These are phyloP conservation scores for Dyspetes luteomarginatus DNA, from an alignment of 2,888 invertebrate species.

Conservation along the genomic window DNA sequence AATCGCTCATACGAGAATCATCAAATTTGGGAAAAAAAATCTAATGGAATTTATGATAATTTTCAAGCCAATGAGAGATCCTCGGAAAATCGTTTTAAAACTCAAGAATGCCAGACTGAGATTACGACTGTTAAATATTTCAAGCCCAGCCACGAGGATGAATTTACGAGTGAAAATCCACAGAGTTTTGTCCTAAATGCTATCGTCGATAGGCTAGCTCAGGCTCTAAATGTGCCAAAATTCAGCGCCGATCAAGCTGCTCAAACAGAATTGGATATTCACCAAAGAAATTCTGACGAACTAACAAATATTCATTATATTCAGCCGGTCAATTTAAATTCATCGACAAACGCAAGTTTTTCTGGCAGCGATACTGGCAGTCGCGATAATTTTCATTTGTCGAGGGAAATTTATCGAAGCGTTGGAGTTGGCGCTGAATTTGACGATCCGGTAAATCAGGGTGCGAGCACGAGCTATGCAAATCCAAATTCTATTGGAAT, in stretches of 20 bases:
- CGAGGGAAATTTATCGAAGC: conserved; percentile 77
- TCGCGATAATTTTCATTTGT: conserved; percentile 73
- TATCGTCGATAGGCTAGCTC: conserved; percentile 73
- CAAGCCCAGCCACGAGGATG: conserved; percentile 62
- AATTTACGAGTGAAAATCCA: conserved; percentile 54
- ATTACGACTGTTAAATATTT: conserved; percentile 70
- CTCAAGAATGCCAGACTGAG: conserved; percentile 78
- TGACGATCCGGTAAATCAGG: conserved; percentile 73
- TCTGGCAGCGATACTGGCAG: conserved; percentile 74
- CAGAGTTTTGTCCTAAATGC: conserved; percentile 69
- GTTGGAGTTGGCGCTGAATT: conserved; percentile 81
- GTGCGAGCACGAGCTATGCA: conserved; percentile 62
- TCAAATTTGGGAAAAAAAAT: not conserved
- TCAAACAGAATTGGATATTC: conserved; percentile 68
- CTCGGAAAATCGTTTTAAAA: conserved; percentile 62
- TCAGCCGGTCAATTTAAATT: conserved; percentile 68
- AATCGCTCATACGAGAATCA: conserved; percentile 14
- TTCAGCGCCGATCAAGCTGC: conserved; percentile 69
- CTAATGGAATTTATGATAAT: conserved; percentile 27
- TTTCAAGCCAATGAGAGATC: conserved; percentile 16
- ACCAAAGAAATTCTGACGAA: conserved; percentile 25
- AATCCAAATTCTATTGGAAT: conserved; percentile 46
- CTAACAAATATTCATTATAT: conserved; percentile 40
- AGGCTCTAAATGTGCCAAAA: conserved; percentile 72
- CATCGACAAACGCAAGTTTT: conserved; percentile 70